Base-by-base conservation (phyloP, 2,797 vertebrate genomes). In the Labeo calbasu region DNA sequence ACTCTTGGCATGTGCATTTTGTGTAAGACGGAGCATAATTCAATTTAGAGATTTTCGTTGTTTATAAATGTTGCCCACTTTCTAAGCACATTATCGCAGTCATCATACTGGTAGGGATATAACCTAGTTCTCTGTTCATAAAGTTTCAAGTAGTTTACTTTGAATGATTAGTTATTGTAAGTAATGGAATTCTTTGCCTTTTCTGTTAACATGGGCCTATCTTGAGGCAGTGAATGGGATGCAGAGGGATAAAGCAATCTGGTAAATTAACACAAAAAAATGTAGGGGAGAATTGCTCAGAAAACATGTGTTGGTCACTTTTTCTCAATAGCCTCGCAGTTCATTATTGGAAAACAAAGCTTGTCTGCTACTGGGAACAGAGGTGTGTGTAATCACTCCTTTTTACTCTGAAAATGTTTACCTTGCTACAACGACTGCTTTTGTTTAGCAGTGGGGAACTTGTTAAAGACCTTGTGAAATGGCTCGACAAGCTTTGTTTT, bases 321-420 rank as follows among this genome's bases (percentile, higher is more conserved):
- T 87, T 82, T 88, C 84, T 89, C 87, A 85, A 86, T 88, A 88
- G 91, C 90, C 90, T 83, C 87, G 48, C 46, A 77, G 59, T 80
- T 70, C 84, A 89, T 94, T 93, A 90, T 94, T 86, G 79, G 79
- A 87, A 92, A 85, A 93, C 91, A 94, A 93, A 91, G 89, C 91
- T 89, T 93, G 86, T 91, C 89, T 88, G 83, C 81, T 85, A 84
- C 89, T 85, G 87, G 92, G 91, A 90, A 75, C 86, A 77, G 82
- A 86, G 80, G 69, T 63, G 86, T 75, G 40, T 82, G 86, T 91
- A 91, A 91, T 15, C 59, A 21, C 57, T 23, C 71, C 23, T 8
- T 55, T 77, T 72, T 71, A 66, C 48, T 79, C 7, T 70, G 55
- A 71, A 82, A 72, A 83, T 73, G 51, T 84, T 80, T 70, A 70